These are phyloP conservation scores for Girardia tigrina DNA, from an alignment of 2,888 invertebrate genomes.

Conservation along the genomic window DNA sequence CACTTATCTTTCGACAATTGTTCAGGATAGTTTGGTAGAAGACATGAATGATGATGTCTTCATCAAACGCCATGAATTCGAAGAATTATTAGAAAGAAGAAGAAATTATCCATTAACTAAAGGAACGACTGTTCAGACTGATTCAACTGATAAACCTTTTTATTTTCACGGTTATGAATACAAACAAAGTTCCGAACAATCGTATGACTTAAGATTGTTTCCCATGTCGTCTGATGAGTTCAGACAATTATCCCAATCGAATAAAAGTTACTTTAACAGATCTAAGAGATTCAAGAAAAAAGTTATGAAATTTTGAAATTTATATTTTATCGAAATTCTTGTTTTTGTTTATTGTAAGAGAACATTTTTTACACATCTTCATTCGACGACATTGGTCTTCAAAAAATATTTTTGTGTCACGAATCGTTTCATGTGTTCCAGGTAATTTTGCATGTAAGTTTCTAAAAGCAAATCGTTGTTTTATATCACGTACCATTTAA, in stretches of 20 bases:
- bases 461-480: too few relatives aligned
- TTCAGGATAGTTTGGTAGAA: too few relatives aligned
- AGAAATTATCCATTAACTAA: background rate
- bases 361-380: too few relatives aligned
- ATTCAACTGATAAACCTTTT: background rate
- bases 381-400: too few relatives aligned
- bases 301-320: background rate
- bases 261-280: background rate
- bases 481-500: too few relatives aligned
- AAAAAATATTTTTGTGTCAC: too few relatives aligned
- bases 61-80: background rate
- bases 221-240: background rate
- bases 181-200: background rate
- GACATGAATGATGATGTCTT: background rate
- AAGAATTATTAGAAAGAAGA: background rate
- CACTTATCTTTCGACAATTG: too few relatives aligned
- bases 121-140: background rate
- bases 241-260: background rate
- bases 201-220: background rate
- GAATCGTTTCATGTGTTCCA: too few relatives aligned
- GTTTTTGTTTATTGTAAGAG: too few relatives aligned
- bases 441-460: too few relatives aligned
- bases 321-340: too few relatives aligned
- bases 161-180: background rate
- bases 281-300: background rate